Percentiles rank a stretch among this genome's conserved stretches.
phyloP scores from a whole-genome alignment of 2,113 vertebrate species.

The Clarias batrachus region DNA sequence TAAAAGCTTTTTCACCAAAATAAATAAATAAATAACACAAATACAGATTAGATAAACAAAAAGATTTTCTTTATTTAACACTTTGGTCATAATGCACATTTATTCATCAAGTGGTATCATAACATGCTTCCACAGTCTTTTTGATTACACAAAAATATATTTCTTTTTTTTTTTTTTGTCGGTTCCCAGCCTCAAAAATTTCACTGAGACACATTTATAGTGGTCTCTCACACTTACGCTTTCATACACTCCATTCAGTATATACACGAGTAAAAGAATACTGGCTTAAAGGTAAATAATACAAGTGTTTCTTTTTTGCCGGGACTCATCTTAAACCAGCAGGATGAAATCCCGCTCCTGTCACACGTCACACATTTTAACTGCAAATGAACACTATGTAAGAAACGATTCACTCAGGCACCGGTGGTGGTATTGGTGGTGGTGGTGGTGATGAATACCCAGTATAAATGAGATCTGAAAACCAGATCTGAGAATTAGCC shows the following conservation, averaged over 20 bases:
- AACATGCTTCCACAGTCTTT: conserved; percentile 33
- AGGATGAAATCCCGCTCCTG: conserved; percentile 64
- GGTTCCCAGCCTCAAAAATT: conserved; percentile 19
- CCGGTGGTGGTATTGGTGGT: background rate
- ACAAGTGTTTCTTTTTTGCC: conserved; percentile 30
- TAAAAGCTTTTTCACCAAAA: too few relatives aligned
- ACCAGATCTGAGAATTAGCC: background rate
- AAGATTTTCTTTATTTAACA: background rate
- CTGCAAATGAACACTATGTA: background rate
- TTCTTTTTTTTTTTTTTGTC: background rate
- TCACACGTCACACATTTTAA: conserved; percentile 17
- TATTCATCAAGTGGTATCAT: conserved; percentile 42
- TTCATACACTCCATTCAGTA: background rate
- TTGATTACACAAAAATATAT: conserved; percentile 28
- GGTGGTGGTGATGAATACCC: background rate
- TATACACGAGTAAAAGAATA: background rate
- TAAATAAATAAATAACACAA: too few relatives aligned
- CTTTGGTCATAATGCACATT: background rate
- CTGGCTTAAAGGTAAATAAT: background rate
- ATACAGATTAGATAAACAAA: too few relatives aligned
- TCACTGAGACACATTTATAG: conserved; percentile 34
- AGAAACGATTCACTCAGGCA: background rate
- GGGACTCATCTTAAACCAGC: conserved; percentile 66
- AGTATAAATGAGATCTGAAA: background rate
- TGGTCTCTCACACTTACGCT: conserved; percentile 16